These are phyloP conservation scores for Apotomis turbidana DNA, from an alignment of 2,888 invertebrate species.

Conservation along the genomic window DNA sequence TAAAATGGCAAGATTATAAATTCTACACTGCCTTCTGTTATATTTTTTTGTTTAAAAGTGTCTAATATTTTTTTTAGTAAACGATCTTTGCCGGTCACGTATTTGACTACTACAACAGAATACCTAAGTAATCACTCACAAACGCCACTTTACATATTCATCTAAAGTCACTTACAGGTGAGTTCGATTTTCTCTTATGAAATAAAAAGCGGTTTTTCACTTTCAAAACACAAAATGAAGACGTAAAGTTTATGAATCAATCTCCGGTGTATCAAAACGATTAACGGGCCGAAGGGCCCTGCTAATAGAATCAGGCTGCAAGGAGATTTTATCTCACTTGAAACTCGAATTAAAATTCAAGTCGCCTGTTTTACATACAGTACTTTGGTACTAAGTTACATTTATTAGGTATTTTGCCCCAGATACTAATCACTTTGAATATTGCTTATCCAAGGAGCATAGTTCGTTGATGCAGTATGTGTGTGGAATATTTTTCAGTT, in stretches of 20 bases:
- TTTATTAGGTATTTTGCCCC: background rate
- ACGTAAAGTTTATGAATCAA: constrained; percentile 55
- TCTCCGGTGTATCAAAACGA: constrained; percentile 59
- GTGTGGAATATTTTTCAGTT: no score
- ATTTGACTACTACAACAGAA: no score
- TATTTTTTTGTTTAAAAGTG: no score
- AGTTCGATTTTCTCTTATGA: background rate
- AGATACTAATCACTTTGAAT: background rate
- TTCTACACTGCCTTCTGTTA: no score
- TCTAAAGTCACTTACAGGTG: no score
- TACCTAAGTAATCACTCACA: no score
- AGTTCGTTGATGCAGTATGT: no score
- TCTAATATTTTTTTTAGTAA: no score
- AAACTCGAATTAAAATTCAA: constrained; percentile 30
- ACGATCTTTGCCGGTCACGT: no score
- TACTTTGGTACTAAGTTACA: constrained; percentile 5
- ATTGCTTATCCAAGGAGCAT: background rate
- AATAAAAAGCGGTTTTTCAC: background rate
- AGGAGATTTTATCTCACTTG: constrained; percentile 27
- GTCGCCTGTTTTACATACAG: constrained; percentile 25
- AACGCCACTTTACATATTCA: no score
- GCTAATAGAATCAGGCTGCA: constrained; percentile 45
- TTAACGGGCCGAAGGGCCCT: constrained; percentile 47
- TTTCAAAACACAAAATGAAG: constrained; percentile 20
- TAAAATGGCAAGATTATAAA: no score